Conservation (phyloP, 2,113 vertebrate genomes). For the Tragelaphus scriptus region DNA sequence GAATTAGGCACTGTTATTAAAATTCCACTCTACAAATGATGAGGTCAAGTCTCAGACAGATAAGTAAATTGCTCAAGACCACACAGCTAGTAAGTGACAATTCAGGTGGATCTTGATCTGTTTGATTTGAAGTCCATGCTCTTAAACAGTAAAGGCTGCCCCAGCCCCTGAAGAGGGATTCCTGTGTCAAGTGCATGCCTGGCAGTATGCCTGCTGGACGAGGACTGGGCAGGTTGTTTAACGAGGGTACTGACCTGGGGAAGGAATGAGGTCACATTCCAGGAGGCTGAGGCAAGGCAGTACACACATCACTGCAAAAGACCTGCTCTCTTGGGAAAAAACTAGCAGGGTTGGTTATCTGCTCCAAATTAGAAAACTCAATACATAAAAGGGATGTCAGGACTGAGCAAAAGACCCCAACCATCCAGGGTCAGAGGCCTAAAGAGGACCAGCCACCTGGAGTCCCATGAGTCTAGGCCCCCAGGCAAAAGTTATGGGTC, state of each 20-base stretch:
- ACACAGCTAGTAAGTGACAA: not conserved
- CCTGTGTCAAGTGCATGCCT: not conserved
- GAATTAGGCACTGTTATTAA: not conserved
- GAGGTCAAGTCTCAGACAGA: not conserved
- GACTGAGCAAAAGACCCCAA: not conserved
- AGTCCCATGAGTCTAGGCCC: not conserved
- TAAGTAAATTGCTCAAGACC: not conserved
- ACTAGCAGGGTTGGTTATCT: not conserved
- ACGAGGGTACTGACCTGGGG: slow-evolving; percentile 15
- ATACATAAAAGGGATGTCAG: not conserved
- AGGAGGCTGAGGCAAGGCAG: slow-evolving; percentile 18
- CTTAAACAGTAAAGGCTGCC: not conserved
- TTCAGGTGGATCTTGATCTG: not conserved
- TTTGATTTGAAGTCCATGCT: not conserved
- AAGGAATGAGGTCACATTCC: slow-evolving; percentile 66
- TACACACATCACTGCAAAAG: not conserved
- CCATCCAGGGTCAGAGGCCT: not conserved
- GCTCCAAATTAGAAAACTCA: not conserved
- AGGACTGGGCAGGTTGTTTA: slow-evolving; percentile 39
- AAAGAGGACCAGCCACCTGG: no score
- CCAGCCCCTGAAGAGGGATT: not conserved
- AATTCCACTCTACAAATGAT: not conserved
- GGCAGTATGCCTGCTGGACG: slow-evolving; percentile 27
- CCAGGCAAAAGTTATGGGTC: not conserved
- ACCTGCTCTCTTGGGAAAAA: slow-evolving; percentile 29